Base-by-base conservation (phyloP, 2,888 invertebrate genomes). In the Diaperis boleti region DNA sequence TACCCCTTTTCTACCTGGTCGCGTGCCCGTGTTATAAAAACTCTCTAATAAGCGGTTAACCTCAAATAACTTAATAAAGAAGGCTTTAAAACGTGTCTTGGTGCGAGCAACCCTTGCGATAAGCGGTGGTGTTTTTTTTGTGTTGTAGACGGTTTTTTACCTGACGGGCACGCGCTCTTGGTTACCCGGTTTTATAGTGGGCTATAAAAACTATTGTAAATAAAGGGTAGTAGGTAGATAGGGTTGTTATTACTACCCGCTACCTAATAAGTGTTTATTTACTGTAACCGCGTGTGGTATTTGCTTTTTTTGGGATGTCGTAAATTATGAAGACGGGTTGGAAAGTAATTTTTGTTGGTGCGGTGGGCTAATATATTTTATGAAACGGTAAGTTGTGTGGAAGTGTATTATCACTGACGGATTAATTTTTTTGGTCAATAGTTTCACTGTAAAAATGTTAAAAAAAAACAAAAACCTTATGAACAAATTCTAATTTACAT, bases 51-150 rank as follows among this genome's bases (percentile, higher is more conserved):
- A 78, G 78, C 77, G 79, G 79, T 78, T 78, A 78, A 79, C 79
- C 78, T 75, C 79, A 75, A 78, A 80, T 79, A 78, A 79, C 79
- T 80, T 80, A 80, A 80, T 80, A 78, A 79, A 78, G 73, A 72
- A 72, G 70, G 68, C 70, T 65, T 60, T 64, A 56, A 59, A 65
- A 68, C 66, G 67, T 67, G 68, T 69, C 69, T 70, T 68, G 56
- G 62, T 62, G 61, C 59, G 62, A 66, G 49, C 74, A 78, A 78
- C 78, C 78, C 78, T 77, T 78, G 71, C 75, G 71, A 64, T 65
- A 59, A 64, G 47, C 61, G 64, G 71, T n/a, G n/a, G n/a, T n/a
- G n/a, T 72, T 74, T 74, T 68, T 62, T 69, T 66, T 65, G 35
- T 59, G 33, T n/a, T n/a, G n/a, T n/a, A n/a, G n/a, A 20, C 22